Evolutionary conservation across 1,140 invertebrate species (phyloP), one percentile per base, ranked within the genome.

Genomic region (Eciton burchellii): DNA sequence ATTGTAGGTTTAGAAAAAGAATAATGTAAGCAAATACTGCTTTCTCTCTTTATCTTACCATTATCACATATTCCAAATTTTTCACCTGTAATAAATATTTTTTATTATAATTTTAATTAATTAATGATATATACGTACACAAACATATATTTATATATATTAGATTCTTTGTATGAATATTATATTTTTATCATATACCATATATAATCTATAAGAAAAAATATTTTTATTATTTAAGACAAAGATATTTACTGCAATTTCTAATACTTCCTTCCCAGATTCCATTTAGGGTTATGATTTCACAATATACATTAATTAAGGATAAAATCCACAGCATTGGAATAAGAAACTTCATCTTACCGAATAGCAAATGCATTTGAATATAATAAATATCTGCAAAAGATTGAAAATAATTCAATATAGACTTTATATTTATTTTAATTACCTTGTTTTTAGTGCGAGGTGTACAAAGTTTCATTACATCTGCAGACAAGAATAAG

Each of bases 271-370:
- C 90, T 62, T 26, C 86, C 90, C 90, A 91, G 54, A 9, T 16
- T 2, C 89, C 87, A 85, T 87, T 85, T 71, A 91, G 74, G n/a
- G 54, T 88, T 88, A 88, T 73, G 47, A n/a, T 56, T 62, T 71
- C 70, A 56, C 57, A n/a, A 9, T 19, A 26, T 19, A 35, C 35
- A 26, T 29, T 54, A 52, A 76, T 68, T 45, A 87, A 49, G n/a
- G 3, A 24, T 72, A 47, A 6, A 65, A 56, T 65, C 14, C 43
- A 52, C 8, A 71, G 16, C 0, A 12, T 14, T 24, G 54, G 43
- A 62, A 54, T 45, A 1, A 77, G 63, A 11, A 76, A 1, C 16
- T 63, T 76, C 71, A 82, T 79, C 43, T 79, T 9, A 24, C 12
- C 47, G 35, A 19, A 6, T 65, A 26, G 3, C 16, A 43, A 14